A percentile compares a stretch with the other conserved stretches of the same genome.
Conservation (phyloP, 2,888 invertebrate genomes). For the Dynastes hyllus region DNA sequence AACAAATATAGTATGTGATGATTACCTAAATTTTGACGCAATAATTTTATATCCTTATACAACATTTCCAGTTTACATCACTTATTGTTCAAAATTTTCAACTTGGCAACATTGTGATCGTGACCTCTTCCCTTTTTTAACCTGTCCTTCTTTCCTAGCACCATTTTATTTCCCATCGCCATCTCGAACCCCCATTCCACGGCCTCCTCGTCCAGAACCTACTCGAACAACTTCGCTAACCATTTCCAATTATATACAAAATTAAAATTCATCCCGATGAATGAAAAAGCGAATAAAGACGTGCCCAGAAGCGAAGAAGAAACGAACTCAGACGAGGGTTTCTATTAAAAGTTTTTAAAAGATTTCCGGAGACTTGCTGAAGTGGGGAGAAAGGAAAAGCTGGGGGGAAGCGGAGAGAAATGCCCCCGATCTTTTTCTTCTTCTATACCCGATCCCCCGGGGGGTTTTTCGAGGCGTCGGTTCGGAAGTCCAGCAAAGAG, state of each 20-base stretch:
- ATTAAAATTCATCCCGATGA: conserved; percentile 72
- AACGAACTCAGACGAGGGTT: conserved; percentile 60
- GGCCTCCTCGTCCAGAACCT: not conserved
- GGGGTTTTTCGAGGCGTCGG: conserved; percentile 7
- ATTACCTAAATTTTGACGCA: too few relatives aligned
- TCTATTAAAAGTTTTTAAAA: conserved; percentile 71
- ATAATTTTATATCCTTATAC: too few relatives aligned
- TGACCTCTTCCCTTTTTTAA: too few relatives aligned
- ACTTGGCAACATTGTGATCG: too few relatives aligned
- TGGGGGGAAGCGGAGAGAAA: not conserved
- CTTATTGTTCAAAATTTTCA: too few relatives aligned
- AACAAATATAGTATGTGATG: too few relatives aligned
- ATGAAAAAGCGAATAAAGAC: conserved; percentile 69
- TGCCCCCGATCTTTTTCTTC: not conserved
- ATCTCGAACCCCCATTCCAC: not conserved
- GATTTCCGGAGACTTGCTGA: conserved; percentile 63
- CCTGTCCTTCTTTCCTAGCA: not conserved
- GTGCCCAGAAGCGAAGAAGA: not conserved
- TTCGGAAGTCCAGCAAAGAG: not conserved
- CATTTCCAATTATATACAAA: conserved; percentile 71
- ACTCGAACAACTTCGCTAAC: conserved; percentile 61
- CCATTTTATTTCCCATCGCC: not conserved
- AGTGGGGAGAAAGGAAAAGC: conserved; percentile 48
- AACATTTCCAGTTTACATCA: too few relatives aligned
- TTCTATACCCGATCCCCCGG: not conserved